Percentiles rank a stretch among this genome's conserved stretches.
These are phyloP conservation scores for Atethmia centrago DNA, from an alignment of 2,888 invertebrate species.

Conservation along the genomic window DNA sequence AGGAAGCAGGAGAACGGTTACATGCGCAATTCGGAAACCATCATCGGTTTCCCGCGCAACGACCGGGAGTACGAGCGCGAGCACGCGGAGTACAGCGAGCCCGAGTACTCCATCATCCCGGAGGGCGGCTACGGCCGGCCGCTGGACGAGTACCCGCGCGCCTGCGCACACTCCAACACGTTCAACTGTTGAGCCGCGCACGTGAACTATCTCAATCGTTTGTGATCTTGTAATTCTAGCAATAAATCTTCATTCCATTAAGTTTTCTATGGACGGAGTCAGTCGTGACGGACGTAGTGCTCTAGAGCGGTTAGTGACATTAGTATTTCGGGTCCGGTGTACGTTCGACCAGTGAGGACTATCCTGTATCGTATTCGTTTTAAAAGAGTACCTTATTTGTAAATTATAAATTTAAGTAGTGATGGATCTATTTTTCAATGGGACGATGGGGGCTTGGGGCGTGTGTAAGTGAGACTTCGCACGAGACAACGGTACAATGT, in stretches of 20 bases:
- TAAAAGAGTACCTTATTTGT: slow-evolving; percentile 89
- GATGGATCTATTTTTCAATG: slow-evolving; percentile 89
- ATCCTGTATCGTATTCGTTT: slow-evolving; percentile 85
- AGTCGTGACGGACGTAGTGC: slow-evolving; percentile 85
- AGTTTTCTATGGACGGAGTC: slow-evolving; percentile 84
- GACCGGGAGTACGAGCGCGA: slow-evolving; percentile 80
- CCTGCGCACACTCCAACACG: slow-evolving; percentile 88
- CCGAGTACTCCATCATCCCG: slow-evolving; percentile 89
- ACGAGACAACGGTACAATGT: slow-evolving; percentile 82
- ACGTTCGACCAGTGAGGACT: slow-evolving; percentile 78
- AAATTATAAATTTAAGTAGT: slow-evolving; percentile 90
- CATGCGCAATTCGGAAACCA: slow-evolving; percentile 86
- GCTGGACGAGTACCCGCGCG: slow-evolving; percentile 82
- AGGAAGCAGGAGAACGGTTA: slow-evolving; percentile 89
- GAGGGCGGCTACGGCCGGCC: slow-evolving; percentile 80
- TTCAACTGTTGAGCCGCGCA: slow-evolving; percentile 88
- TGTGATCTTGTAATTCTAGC: slow-evolving; percentile 91
- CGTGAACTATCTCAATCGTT: slow-evolving; percentile 81
- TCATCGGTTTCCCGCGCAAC: slow-evolving; percentile 84
- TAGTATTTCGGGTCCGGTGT: slow-evolving; percentile 76
- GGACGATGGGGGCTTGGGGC: slow-evolving; percentile 73
- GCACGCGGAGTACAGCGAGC: slow-evolving; percentile 85
- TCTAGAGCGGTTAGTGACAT: slow-evolving; percentile 88
- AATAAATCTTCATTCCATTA: slow-evolving; percentile 91
- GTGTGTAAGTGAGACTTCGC: slow-evolving; percentile 89